Evolutionary conservation across 2,113 vertebrate species (phyloP).

Genomic region (Neogobius melanostomus): DNA sequence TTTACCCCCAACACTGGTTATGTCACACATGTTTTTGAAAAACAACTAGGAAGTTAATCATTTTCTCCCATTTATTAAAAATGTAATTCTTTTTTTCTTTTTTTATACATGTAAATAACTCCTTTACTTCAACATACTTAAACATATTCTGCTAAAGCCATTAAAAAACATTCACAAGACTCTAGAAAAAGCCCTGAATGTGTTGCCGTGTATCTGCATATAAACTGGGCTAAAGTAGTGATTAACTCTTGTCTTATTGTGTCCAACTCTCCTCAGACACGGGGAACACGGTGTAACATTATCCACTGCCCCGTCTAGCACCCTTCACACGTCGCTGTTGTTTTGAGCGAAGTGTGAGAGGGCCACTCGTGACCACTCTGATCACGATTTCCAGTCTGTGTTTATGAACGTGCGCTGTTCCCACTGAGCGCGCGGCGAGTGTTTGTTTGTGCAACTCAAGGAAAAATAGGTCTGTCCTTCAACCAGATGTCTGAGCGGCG

Average conservation of each 20-base stretch:
- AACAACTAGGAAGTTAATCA: no score
- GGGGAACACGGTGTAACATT: background rate
- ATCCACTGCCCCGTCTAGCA: background rate
- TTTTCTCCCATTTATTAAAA: no score
- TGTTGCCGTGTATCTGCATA: no score
- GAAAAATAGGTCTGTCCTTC: conserved; percentile 31
- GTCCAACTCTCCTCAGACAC: background rate
- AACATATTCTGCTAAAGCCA: no score
- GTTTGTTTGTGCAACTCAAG: conserved; percentile 34
- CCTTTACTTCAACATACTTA: no score
- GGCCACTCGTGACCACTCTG: conserved; percentile 5
- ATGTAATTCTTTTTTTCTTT: no score
- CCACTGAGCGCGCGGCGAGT: conserved; percentile 18
- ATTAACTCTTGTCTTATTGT: conserved; percentile 18
- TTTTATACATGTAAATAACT: no score
- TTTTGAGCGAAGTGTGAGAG: conserved; percentile 29
- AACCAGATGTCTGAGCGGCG: conserved; percentile 30
- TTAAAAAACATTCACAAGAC: no score
- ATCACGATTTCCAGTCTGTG: conserved; percentile 18
- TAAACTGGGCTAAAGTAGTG: conserved; percentile 21
- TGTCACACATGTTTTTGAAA: no score
- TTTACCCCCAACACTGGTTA: no score
- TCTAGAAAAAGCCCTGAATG: no score
- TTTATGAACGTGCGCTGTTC: conserved; percentile 36
- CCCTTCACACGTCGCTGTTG: conserved; percentile 24